Evolutionary conservation across 2,113 vertebrate genomes (phyloP).

Genomic region (Danio rerio): DNA sequence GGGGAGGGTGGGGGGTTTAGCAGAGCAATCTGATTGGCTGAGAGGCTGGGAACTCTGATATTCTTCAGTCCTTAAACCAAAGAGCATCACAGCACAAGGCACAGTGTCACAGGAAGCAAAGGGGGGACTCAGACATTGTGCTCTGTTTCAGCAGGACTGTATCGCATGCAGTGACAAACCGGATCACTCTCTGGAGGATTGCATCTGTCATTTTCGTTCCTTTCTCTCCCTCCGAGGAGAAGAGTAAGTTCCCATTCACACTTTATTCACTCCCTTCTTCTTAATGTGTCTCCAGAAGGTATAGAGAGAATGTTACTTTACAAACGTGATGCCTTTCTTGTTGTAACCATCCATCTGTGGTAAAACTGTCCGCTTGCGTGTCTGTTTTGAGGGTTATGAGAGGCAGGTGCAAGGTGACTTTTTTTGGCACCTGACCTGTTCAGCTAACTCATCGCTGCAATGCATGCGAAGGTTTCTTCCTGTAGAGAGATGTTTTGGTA

Average conservation of each 20-base stretch:
- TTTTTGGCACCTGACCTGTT: constrained; percentile 62
- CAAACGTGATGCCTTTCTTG: background rate
- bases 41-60: constrained; percentile 65
- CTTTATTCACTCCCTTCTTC: constrained; percentile 25
- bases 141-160: constrained; percentile 61
- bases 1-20: constrained; percentile 48
- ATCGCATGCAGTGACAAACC: constrained; percentile 48
- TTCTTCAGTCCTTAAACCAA: constrained; percentile 72
- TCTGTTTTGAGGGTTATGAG: constrained; percentile 7
- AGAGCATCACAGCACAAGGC: constrained; percentile 68
- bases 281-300: background rate
- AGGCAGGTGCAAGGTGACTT: constrained; percentile 53
- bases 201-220: constrained; percentile 48
- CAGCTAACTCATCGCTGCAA: constrained; percentile 67
- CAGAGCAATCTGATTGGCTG: constrained; percentile 65
- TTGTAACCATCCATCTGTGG: background rate
- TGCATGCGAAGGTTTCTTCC: constrained; percentile 22
- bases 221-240: constrained; percentile 59
- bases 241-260: constrained; percentile 70
- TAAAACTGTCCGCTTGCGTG: constrained; percentile 1
- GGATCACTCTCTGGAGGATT: constrained; percentile 45
- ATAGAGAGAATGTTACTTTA: constrained; percentile 9
- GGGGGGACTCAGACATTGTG: constrained; percentile 65
- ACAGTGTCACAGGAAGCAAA: constrained; percentile 67
- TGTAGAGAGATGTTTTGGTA: background rate